Evolutionary conservation across 2,797 vertebrate species (phyloP), one percentile per base, ranked within the genome.

Genomic region (Hybognathus amarus): DNA sequence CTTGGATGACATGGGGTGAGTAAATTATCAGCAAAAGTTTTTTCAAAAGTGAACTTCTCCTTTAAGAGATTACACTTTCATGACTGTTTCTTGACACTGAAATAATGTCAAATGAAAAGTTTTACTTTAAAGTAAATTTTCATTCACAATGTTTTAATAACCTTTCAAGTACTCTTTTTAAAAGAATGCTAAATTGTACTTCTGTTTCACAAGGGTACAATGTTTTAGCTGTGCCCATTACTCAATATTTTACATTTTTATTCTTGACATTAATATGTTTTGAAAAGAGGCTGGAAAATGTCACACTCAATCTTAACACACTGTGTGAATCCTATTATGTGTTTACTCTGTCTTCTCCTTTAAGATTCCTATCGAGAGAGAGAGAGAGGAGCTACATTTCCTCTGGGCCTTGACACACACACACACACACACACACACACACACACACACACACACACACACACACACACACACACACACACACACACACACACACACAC

Each of bases 341-440:
- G 84, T 88, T 88, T 88, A 86, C 71, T 80, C 77, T 80, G 13
- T 74, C 40, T 54, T 66, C 76, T 84, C 82, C 61, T 74, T 73
- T 87, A 54, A 84, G 82, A 88, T 88, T 84, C 76, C 59, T 69
- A 80, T 85, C 69, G 47, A 73, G 56, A 84, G 71, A 67, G n/a
- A 80, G 22, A 20, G 38, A 36, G 36, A 33, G 33, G 36, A 79
- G 75, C 82, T 82, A 68, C 66, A 47, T 77, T 85, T 87, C 87
- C 77, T 86, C 54, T 85, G 45, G 38, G 75, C 33, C 27, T 36
- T 66, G 18, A 78, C 42, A 74, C 24, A 69, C 70, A 38, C 69
- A 80, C 22, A 70, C 33, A 18, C 12, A 64, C 50, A 22, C 59
- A 56, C 47, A 42, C 79, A 54, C 64, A 63, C 30, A 73, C 71